Percentiles rank a stretch among this genome's conserved stretches.
phyloP scores from a whole-genome alignment of 92 coral and sea anemone genomes.

The Epizoanthus illoricatus region DNA sequence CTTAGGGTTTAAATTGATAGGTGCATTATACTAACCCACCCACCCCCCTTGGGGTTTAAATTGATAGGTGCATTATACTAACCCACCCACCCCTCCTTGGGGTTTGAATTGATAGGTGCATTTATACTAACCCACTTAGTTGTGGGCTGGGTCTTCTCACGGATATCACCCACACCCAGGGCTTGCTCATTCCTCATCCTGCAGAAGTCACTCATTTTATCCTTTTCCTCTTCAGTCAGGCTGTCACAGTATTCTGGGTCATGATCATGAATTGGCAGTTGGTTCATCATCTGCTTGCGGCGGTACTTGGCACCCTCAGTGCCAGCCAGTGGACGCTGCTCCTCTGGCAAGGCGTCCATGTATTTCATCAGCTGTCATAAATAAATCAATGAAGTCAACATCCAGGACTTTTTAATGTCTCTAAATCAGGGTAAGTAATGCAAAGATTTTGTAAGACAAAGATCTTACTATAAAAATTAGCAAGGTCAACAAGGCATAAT shows the following conservation, averaged over 20 bases:
- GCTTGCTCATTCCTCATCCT: constrained; percentile 86
- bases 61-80: too few species aligned
- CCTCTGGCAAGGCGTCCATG: constrained; percentile 90
- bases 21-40: too few species aligned
- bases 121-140: constrained; percentile 79
- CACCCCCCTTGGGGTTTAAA: too few species aligned
- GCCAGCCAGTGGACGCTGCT: constrained; percentile 74
- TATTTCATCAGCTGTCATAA: constrained; percentile 75
- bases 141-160: constrained; percentile 81
- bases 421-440: too few species aligned
- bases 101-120: background rate
- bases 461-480: too few species aligned
- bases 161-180: constrained; percentile 95
- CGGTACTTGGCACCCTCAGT: constrained; percentile 94
- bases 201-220: constrained; percentile 86
- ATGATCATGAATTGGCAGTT: constrained; percentile 96
- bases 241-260: constrained; percentile 88
- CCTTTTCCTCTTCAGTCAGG: constrained; percentile 78
- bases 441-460: too few species aligned
- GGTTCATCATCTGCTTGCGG: constrained; percentile 96
- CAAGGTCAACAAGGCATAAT: too few species aligned
- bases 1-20: too few species aligned
- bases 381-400: background rate
- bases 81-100: too few species aligned
- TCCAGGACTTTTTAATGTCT: too few species aligned